A percentile compares a stretch with the other conserved stretches of the same genome.
Evolutionary conservation across 2,797 vertebrate genomes (phyloP).

Genomic region (Acanthiza pusilla): DNA sequence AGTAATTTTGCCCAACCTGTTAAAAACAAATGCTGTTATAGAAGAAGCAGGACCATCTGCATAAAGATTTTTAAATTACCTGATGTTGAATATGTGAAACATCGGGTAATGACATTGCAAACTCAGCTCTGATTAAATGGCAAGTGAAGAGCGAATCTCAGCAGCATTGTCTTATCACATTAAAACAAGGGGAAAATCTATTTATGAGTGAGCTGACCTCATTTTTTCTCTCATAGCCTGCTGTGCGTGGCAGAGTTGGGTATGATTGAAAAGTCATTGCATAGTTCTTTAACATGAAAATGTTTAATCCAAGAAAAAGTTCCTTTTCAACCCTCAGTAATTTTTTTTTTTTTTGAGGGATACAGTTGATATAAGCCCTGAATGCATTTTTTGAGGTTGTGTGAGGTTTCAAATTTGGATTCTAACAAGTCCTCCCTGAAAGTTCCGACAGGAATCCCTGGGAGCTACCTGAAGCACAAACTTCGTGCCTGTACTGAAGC

Average conservation of each 20-base stretch:
- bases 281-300: not conserved
- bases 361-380: not conserved
- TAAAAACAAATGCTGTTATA: not conserved
- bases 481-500: not conserved
- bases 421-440: not conserved
- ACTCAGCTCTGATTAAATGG: constrained; percentile 11
- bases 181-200: constrained; percentile 13
- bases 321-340: not conserved
- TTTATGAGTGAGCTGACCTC: not conserved
- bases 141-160: constrained; percentile 5
- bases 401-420: not conserved
- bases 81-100: not conserved
- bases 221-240: not conserved
- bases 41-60: not conserved
- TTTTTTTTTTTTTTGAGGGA: not conserved
- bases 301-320: not conserved
- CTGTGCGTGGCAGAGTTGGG: not conserved
- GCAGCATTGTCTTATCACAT: not conserved
- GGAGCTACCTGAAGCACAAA: not conserved
- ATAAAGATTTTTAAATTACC: constrained; percentile 6
- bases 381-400: not conserved
- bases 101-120: not conserved
- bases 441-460: not conserved
- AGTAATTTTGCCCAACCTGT: not conserved
- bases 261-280: not conserved